Evolutionary conservation across 1,140 invertebrate genomes (phyloP).

Genomic region (Eumeta japonica): DNA sequence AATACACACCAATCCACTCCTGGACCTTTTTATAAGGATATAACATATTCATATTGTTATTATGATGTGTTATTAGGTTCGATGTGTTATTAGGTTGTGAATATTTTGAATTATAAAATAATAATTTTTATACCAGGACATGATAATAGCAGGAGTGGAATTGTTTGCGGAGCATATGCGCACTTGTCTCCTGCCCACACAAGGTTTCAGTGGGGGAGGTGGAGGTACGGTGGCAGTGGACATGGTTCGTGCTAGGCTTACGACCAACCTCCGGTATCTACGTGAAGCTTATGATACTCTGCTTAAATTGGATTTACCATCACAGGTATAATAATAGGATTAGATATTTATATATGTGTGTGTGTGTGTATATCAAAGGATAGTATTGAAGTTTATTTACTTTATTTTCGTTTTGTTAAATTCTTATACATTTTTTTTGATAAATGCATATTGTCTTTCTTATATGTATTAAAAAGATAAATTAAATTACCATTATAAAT

Average conservation of each 20-base stretch:
- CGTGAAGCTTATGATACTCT: constrained; percentile 40
- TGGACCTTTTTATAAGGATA: neutral
- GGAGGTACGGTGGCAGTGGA: constrained; percentile 18
- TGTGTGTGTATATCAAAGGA: no score
- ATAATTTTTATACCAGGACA: constrained; percentile 20
- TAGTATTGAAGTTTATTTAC: no score
- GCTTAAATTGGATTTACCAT: constrained; percentile 41
- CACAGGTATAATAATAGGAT: constrained; percentile 33
- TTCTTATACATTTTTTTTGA: neutral
- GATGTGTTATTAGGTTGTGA: neutral
- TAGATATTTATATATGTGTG: no score
- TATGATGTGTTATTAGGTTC: neutral
- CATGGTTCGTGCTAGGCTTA: constrained; percentile 23
- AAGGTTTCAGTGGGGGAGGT: constrained; percentile 9
- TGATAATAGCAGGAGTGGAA: constrained; percentile 43
- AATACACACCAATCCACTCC: no score
- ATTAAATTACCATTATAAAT: no score
- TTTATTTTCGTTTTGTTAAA: constrained; percentile 1
- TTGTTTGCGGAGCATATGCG: constrained; percentile 37
- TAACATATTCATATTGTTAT: neutral
- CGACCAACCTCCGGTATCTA: constrained; percentile 30
- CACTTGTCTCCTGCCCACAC: constrained; percentile 12
- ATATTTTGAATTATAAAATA: neutral
- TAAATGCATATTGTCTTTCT: no score
- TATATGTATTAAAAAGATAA: no score